Evolutionary conservation across 2,888 invertebrate species (phyloP), one percentile per base, ranked within the genome.

Genomic region (Punctoribates punctum): DNA sequence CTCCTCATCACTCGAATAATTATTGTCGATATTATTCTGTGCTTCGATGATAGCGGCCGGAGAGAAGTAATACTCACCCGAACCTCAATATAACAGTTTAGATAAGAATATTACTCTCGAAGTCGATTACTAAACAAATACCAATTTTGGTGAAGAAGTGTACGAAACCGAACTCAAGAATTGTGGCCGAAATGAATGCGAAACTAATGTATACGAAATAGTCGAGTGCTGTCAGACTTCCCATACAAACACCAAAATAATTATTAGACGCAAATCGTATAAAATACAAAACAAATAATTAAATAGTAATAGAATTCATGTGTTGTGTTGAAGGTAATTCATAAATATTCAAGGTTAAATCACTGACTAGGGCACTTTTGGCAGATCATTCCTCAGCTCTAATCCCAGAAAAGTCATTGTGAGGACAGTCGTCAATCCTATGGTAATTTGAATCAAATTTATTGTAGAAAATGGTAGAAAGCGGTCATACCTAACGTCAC

Each of bases 131-230:
- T 27, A 34, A 73, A 73, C 23, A 42, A 6, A 90, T 91, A 29
- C 91, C 91, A 80, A 90, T 89, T 84, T 92, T 92, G n/a, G 92
- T 92, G 83, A 90, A 91, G 83, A 90, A 91, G 83, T 92, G 92
- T 0, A 92, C 92, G n/a, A 91, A 88, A 4, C 92, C 91, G 82
- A 91, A 92, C 84, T 92, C 91, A 77, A 92, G 88, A 77, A 92
- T 91, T 1, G 91, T 91, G 8, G 91, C 90, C 82, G 91, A 91
- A 79, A 91, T 91, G 82, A 91, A 91, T 2, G 88, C 89, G 82
- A 92, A 92, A 23, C 91, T 91, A 27, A 91, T 86, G 82, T 91
- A 91, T 3, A 93, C 91, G 83, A 92, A 93, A 82, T 90, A 91
- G 82, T 93, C 93, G 79, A 93, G 85, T 0, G 92, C 92, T n/a